Evolutionary conservation across 2,888 invertebrate genomes (phyloP), one percentile per base, ranked within the genome.

Genomic region (Neoitamus cyanurus): DNA sequence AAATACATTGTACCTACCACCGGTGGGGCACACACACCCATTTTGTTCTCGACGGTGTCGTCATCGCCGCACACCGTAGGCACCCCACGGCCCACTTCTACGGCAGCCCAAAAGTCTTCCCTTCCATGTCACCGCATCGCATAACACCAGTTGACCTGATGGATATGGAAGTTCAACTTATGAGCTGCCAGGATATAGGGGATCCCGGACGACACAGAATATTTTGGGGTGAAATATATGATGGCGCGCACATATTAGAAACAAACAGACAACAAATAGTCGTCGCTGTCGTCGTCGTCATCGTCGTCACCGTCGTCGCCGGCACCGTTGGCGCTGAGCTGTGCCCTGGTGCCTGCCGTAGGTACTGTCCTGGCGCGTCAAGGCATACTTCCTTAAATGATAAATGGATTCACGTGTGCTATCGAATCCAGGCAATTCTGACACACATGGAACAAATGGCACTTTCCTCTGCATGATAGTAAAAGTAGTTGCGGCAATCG

Each of bases 261-360:
- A 58, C 58, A 58, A 58, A 58, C 58, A 58, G 58, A 58, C 58
- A 58, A 58, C 58, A 58, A 58, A 58, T 58, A 58, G 58, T 58
- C 58, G 58, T 58, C 6, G 58, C 7, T 20, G 58, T 25, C 20
- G 20, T 58, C 58, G 25, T 4, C 20, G 20, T 20, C 48, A n/a
- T 20, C 46, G 7, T 37, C 13, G 1, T 7, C 46, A 4, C 3
- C 37, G 37, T 9, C 37, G 7, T 34, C 37, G 37, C 13, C 48
- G 48, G 7, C 48, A 4, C 3, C 37, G 37, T 9, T 9, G 7
- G 3, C 37, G 37, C 13, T 15, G 48, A 7, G 13, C 42, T 42
- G 42, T 3, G n/a, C 7, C 58, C 58, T 58, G 58, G 58, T 2
- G 58, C 20, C 58, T 25, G 1, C 25, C 15, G 25, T 58, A 42